Evolutionary conservation across 2,113 vertebrate species (phyloP), one percentile per base, ranked within the genome.

Genomic region (Euleptes europaea): DNA sequence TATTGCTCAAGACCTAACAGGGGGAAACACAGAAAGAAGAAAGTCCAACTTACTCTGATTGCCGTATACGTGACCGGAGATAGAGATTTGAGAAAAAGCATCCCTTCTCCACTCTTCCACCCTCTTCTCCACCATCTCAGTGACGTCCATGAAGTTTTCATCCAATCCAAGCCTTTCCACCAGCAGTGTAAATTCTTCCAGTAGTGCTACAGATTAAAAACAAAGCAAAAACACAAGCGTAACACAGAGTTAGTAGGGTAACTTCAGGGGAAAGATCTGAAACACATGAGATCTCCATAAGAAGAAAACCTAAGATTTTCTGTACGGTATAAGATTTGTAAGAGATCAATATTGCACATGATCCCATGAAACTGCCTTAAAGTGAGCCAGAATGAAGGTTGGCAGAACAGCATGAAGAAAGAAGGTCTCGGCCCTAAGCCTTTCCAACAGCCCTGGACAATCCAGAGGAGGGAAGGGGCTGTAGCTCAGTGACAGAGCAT

Each of bases 131-230:
- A 98, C 97, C 17, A 97, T 84, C 83, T 97, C 95, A 33, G 97
- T 98, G 88, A 98, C 2, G 51, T 99, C 98, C 92, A 99, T 85
- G 89, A 98, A 99, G 93, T 99, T 98, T 93, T 99, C 98, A 88
- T 99, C 98, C 88, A 98, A 97, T 42, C 97, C 98, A 35, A 98
- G 96, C 81, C 98, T 95, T 88, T 99, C 98, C n/a, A 99, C 98
- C 69, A 97, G 80, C 0, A 97, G 97, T 92, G 94, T 97, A 92
- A 97, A 97, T 35, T 97, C 97, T 92, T 97, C 95, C 94, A 99
- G 88, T 84, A 99, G 81, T 42, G 97, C 98, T 99, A 92, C 57
- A 90, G 74, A 88, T 42, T 60, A 60, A 92, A 81, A 82, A 80
- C 89, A 90, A 19, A 67, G 2, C 4, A 10, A 84, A 28, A 66